Percentiles rank a stretch among this genome's conserved stretches.
Conservation (phyloP, 2,113 vertebrate genomes). For the Trachemys scripta region DNA sequence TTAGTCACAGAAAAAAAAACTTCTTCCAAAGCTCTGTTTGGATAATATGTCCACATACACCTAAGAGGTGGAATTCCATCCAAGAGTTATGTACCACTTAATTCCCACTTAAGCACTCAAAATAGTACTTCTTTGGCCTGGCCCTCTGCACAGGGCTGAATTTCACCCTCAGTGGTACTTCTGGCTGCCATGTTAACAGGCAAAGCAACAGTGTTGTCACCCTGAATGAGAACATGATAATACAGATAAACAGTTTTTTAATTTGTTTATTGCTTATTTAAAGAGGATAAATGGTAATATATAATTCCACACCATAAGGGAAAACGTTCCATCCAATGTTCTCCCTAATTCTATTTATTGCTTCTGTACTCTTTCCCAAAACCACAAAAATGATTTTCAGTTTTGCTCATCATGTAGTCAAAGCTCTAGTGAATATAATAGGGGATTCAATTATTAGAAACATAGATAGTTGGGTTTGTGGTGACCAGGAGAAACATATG, state of each 20-base stretch:
- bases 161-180: not conserved
- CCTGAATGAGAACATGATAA: not conserved
- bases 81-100: not conserved
- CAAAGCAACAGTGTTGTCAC: not conserved
- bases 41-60: not conserved
- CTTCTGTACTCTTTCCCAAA: fast-evolving
- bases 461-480: too few species aligned
- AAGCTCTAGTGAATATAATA: not conserved
- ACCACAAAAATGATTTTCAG: slow-evolving; percentile 7
- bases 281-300: slow-evolving; percentile 2
- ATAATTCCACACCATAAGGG: not conserved
- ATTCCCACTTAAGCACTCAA: too few species aligned
- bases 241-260: slow-evolving; percentile 38
- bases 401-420: slow-evolving; percentile 26
- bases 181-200: not conserved
- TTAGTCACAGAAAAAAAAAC: not conserved
- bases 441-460: too few species aligned
- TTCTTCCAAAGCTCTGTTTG: not conserved
- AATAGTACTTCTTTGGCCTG: too few species aligned
- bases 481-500: too few species aligned
- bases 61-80: not conserved
- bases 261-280: slow-evolving; percentile 19
- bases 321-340: slow-evolving; percentile 39
- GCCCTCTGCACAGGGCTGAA: too few species aligned
- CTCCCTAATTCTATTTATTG: slow-evolving; percentile 42